Evolutionary conservation across 2,113 vertebrate genomes (phyloP).

Genomic region (Mormyrus lacerda): DNA sequence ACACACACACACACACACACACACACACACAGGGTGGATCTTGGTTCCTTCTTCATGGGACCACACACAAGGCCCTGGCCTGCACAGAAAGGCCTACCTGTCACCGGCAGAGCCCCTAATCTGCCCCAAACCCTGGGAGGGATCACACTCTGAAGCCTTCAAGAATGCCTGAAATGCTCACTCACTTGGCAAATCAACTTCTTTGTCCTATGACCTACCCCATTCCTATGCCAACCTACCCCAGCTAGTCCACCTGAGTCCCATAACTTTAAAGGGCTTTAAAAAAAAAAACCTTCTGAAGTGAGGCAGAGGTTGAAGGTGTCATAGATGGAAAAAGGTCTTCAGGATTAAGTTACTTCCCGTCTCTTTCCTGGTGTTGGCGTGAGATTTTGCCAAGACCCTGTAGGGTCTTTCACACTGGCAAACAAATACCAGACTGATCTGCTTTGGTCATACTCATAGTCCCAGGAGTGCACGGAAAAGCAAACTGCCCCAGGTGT

Average conservation of each 20-base stretch:
- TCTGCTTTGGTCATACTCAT: not conserved
- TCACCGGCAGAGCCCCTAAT: conserved; percentile 25
- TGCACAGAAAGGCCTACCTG: conserved; percentile 3
- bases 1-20: not conserved
- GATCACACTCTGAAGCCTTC: conserved; percentile 11
- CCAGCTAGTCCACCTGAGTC: conserved; percentile 12
- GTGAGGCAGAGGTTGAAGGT: conserved; percentile 15
- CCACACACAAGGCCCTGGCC: conserved; percentile 31
- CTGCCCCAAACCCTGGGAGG: not conserved
- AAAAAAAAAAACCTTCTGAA: not conserved
- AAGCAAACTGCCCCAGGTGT: conserved; percentile 14
- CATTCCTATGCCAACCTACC: not conserved
- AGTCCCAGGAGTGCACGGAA: not conserved
- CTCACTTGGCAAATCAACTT: not conserved
- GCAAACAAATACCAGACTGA: conserved; percentile 11
- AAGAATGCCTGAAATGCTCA: conserved; percentile 24
- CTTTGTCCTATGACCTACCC: not conserved
- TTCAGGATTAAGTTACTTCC: conserved; percentile 24
- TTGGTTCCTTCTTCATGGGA: conserved; percentile 26
- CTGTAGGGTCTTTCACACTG: conserved; percentile 11
- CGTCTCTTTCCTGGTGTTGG: conserved; percentile 5
- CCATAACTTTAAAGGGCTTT: not conserved
- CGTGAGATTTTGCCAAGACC: conserved; percentile 8
- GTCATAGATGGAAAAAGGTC: conserved; percentile 23
- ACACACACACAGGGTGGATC: not conserved